Evolutionary conservation across 2,797 vertebrate genomes (phyloP), one percentile per base, ranked within the genome.

Genomic region (Hirundo rustica): DNA sequence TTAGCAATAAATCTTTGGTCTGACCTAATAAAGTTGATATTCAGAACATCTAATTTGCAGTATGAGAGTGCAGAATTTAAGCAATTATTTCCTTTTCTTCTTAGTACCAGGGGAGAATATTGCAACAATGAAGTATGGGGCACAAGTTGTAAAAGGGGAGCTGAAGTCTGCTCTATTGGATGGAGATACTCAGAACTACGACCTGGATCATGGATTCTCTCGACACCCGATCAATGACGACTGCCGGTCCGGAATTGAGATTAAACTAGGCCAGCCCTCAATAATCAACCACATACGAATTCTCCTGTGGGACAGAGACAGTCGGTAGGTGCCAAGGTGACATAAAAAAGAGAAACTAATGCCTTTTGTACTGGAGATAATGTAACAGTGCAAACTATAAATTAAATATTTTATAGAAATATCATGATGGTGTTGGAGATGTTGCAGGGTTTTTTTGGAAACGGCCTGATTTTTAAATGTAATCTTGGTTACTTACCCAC

Each of bases 151-250:
- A 40, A 99, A 99, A 96, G 99, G 99, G 7, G 99, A 99, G 96
- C 97, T 99, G 95, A 99, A 99, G 96, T 99, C 99, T 2, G 99
- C 99, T 20, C 98, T 99, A 44, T 96, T 99, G 93, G 99, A 99
- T 61, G 99, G 99, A 42, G 99, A 99, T 97, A 99, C 99, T 17
- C 99, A 99, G 97, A 99, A 99, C 97, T 99, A 99, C 13, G 99
- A 99, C 95, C 98, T 99, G 97, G 99, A 99, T 96, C 99, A 99
- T 34, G 99, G 99, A n/a, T 99, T 99, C 98, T 99, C 99, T 82
- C 98, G 99, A 48, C 99, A 99, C 73, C 99, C 99, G 0, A 99
- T 99, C 13, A 99, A 99, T 66, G 99, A 99, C 2, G 99, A 99
- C 64, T 99, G 99, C 55, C 98, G 99, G 16, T 98, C 99, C 0